phyloP scores from a whole-genome alignment of 2,888 invertebrate genomes.

The Mythimna loreyi region DNA sequence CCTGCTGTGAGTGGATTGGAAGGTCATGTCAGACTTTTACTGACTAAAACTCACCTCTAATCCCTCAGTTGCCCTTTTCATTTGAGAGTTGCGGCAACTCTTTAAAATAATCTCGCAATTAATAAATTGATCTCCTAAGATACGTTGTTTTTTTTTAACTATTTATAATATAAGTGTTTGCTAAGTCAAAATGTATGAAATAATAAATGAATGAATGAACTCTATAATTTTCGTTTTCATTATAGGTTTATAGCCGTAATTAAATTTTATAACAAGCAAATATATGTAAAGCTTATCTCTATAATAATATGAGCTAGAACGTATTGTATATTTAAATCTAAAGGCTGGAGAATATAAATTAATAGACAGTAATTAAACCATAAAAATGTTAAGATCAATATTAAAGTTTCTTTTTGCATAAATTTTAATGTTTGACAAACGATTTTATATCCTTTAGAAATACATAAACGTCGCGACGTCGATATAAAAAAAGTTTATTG shows the following conservation, averaged over 20 bases:
- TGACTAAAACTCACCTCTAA: too few species aligned
- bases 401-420: slow-evolving; percentile 13
- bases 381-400: slow-evolving; percentile 30
- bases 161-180: slow-evolving; percentile 3
- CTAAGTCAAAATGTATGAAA: slow-evolving; percentile 19
- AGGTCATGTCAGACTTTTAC: too few species aligned
- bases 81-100: too few species aligned
- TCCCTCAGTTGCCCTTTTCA: too few species aligned
- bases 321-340: slow-evolving; percentile 22
- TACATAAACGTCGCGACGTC: not conserved
- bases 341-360: slow-evolving; percentile 17
- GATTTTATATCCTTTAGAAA: slow-evolving; percentile 9
- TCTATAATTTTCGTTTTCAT: slow-evolving; percentile 27
- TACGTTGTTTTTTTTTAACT: not conserved
- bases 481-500: slow-evolving; percentile 12
- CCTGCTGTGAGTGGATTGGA: too few species aligned
- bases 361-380: slow-evolving; percentile 44
- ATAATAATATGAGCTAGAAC: slow-evolving; percentile 28
- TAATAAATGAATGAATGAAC: slow-evolving; percentile 21
- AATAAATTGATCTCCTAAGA: not conserved
- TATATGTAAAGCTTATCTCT: slow-evolving; percentile 27
- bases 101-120: too few species aligned
- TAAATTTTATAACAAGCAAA: slow-evolving; percentile 50
- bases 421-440: slow-evolving; percentile 16
- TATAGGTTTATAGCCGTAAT: slow-evolving; percentile 41